Evolutionary conservation across 1,140 invertebrate species (phyloP).

Genomic region (Philotrypesis tridentata): DNA sequence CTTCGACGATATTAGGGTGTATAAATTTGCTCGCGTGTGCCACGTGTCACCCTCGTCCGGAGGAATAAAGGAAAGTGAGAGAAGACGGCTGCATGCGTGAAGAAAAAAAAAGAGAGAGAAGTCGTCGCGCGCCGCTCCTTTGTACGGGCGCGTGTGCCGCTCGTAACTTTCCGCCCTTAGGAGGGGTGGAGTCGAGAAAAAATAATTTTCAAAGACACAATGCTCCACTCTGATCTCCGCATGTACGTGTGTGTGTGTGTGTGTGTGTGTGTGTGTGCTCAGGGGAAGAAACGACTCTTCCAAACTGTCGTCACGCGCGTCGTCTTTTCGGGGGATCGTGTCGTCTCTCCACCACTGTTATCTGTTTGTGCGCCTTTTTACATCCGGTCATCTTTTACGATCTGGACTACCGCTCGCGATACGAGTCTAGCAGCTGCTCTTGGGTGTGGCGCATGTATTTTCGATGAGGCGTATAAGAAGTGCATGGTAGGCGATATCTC

Average conservation of each 20-base stretch:
- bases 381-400: not conserved
- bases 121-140: slow-evolving; percentile 25
- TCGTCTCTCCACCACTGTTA: not conserved
- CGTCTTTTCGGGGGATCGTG: not conserved
- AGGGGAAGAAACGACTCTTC: slow-evolving; percentile 40
- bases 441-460: not conserved
- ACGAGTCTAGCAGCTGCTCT: not conserved
- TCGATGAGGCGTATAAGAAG: not conserved
- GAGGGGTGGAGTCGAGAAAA: slow-evolving; percentile 17
- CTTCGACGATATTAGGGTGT: not conserved
- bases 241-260: no score
- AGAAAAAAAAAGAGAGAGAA: slow-evolving; percentile 37
- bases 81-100: not conserved
- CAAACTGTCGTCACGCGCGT: slow-evolving; percentile 7
- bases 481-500: no score
- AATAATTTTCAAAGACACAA: slow-evolving; percentile 35
- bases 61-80: slow-evolving; percentile 15
- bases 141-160: not conserved
- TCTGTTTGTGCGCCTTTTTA: not conserved
- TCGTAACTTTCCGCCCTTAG: slow-evolving; percentile 15
- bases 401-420: not conserved
- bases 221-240: slow-evolving; percentile 29
- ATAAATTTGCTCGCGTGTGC: slow-evolving; percentile 24
- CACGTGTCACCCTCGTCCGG: not conserved
- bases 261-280: no score